Conservation (phyloP, 1,140 invertebrate genomes). For the Campoletis sonorensis region DNA sequence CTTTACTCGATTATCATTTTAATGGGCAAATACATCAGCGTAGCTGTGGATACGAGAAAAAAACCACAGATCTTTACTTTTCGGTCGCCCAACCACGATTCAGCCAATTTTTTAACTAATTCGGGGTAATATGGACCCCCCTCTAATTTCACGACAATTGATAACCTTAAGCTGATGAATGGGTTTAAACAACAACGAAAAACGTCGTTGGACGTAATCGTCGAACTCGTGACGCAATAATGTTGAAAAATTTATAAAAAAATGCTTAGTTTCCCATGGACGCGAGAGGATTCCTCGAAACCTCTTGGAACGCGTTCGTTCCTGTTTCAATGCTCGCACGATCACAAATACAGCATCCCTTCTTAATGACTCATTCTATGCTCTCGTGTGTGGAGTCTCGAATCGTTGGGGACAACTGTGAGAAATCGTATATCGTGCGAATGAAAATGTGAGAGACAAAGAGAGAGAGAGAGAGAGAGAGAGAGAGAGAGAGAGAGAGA, state of each 20-base stretch:
- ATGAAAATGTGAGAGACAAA: conserved; percentile 34
- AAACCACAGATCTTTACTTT: too few species aligned
- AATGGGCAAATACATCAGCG: too few species aligned
- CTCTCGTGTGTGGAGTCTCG: background rate
- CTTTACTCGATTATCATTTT: too few species aligned
- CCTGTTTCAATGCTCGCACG: conserved; percentile 10
- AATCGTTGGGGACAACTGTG: conserved; percentile 23
- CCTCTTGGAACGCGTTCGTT: conserved; percentile 25
- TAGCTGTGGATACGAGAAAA: too few species aligned
- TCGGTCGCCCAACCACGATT: too few species aligned
- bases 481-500: conserved; percentile 10
- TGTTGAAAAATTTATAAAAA: background rate
- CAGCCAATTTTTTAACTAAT: too few species aligned
- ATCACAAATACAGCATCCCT: background rate
- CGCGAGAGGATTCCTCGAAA: conserved; percentile 19
- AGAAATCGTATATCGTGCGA: conserved; percentile 43
- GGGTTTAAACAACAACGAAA: too few species aligned
- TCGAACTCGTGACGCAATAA: background rate
- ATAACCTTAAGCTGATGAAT: too few species aligned
- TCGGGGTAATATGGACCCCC: too few species aligned
- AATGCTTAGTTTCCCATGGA: background rate
- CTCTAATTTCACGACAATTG: too few species aligned
- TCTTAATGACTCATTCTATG: conserved; percentile 27
- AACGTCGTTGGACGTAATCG: too few species aligned
- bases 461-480: conserved; percentile 21